Percentiles rank a stretch among this genome's conserved stretches.
These are phyloP conservation scores for Melanerpes aurifrons DNA, from an alignment of 2,113 vertebrate genomes.

Conservation along the genomic window DNA sequence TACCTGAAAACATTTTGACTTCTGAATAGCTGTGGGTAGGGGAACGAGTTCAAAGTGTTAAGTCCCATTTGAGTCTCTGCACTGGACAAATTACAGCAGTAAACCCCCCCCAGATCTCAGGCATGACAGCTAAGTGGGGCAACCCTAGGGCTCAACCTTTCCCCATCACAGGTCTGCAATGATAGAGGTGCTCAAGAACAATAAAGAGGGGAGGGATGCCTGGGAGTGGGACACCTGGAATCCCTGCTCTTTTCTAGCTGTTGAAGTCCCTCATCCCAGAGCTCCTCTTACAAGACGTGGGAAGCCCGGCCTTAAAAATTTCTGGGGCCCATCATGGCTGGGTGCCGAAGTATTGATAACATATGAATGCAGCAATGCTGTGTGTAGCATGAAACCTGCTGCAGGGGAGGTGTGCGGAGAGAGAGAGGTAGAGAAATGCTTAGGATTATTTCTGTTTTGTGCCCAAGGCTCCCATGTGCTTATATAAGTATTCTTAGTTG, in stretches of 20 bases:
- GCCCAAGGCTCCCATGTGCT: slow-evolving; percentile 39
- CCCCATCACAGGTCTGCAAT: fast-evolving
- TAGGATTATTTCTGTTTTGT: slow-evolving; percentile 25
- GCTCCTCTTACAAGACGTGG: not conserved
- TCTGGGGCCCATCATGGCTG: fast-evolving
- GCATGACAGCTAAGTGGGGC: not conserved
- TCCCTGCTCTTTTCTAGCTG: not conserved
- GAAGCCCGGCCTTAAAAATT: not conserved
- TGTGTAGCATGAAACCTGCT: slow-evolving; percentile 32
- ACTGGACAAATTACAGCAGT: not conserved
- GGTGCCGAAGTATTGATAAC: not conserved
- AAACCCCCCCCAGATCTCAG: not conserved
- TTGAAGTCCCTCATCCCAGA: not conserved
- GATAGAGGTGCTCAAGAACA: fast-evolving
- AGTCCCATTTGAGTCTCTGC: not conserved
- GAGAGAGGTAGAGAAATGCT: not conserved
- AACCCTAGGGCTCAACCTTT: not conserved
- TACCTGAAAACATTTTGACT: not conserved
- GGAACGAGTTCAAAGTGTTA: not conserved
- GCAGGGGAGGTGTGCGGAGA: not conserved
- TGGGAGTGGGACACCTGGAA: fast-evolving
- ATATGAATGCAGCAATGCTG: fast-evolving
- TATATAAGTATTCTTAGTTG: slow-evolving; percentile 24
- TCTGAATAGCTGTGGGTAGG: not conserved
- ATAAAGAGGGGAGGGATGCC: fast-evolving